A percentile compares a stretch with the other conserved stretches of the same genome.
These are phyloP conservation scores for Metaphire vulgaris DNA, from an alignment of 1,140 invertebrate genomes.

Conservation along the genomic window DNA sequence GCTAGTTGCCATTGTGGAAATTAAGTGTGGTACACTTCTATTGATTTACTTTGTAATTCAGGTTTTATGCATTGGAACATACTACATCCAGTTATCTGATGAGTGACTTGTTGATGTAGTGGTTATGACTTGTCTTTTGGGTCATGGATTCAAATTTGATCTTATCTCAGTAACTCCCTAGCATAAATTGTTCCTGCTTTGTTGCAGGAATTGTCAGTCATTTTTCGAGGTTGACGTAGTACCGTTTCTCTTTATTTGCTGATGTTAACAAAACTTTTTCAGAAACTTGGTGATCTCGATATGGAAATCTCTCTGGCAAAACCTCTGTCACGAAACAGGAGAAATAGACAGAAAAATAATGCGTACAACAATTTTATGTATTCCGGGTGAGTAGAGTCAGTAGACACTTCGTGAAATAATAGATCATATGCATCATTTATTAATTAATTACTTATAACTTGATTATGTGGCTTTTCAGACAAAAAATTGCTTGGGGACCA, in stretches of 20 bases:
- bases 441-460: too few species aligned
- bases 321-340: constrained; percentile 95
- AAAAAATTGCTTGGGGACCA: too few species aligned
- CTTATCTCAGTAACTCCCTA: neutral
- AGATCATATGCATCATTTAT: neutral
- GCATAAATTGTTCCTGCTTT: neutral
- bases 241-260: neutral
- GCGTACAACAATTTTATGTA: neutral
- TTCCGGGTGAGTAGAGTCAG: neutral
- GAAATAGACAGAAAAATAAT: constrained; percentile 80
- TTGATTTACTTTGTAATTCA: neutral
- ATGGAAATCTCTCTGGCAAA: constrained; percentile 96
- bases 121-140: too few species aligned
- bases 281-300: constrained; percentile 71
- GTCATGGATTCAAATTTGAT: neutral
- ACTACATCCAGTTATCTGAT: neutral
- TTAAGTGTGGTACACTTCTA: too few species aligned
- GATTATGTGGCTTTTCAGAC: too few species aligned
- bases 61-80: neutral
- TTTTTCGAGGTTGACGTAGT: neutral
- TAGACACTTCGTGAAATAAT: neutral
- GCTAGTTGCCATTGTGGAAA: too few species aligned
- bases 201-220: neutral
- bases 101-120: too few species aligned
- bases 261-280: too few species aligned